Evolutionary conservation across 2,888 invertebrate species (phyloP).

Genomic region (Cryptus armator): DNA sequence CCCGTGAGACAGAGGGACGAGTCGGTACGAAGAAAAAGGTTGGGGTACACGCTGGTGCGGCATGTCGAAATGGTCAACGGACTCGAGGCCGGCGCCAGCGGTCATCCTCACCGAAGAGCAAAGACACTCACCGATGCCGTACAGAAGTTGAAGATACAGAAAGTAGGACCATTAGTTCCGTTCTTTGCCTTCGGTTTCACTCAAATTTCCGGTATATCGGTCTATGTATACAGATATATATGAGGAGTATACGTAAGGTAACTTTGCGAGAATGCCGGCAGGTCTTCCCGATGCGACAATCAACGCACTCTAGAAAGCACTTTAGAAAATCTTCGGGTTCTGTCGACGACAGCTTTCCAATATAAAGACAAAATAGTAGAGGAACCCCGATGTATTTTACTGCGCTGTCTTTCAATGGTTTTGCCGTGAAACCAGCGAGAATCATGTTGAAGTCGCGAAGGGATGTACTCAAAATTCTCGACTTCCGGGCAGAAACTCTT

Average conservation of each 20-base stretch:
- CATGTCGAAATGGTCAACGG: slow-evolving; percentile 51
- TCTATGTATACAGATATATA: background rate
- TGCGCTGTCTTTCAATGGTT: slow-evolving; percentile 1
- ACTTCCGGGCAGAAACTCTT: slow-evolving; percentile 34
- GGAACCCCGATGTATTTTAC: slow-evolving; percentile 32
- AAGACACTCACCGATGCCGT: slow-evolving; percentile 43
- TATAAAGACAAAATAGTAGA: slow-evolving; percentile 37
- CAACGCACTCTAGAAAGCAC: slow-evolving; percentile 60
- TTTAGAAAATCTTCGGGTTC: slow-evolving; percentile 56
- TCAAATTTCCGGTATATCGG: slow-evolving; percentile 55
- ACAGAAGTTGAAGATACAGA: slow-evolving; percentile 34
- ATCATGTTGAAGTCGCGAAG: slow-evolving; percentile 39
- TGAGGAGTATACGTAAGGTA: background rate
- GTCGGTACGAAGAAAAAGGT: slow-evolving; percentile 38
- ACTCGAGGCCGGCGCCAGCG: slow-evolving; percentile 52
- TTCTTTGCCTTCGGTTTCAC: slow-evolving; percentile 16
- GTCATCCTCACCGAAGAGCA: slow-evolving; percentile 26
- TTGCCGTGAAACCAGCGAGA: slow-evolving; percentile 23
- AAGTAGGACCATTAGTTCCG: slow-evolving; percentile 30
- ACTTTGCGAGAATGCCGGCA: slow-evolving; percentile 13
- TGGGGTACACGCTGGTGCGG: slow-evolving; percentile 14
- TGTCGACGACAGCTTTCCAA: slow-evolving; percentile 45
- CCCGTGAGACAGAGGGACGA: slow-evolving; percentile 2
- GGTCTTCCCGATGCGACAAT: slow-evolving; percentile 46
- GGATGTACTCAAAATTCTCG: slow-evolving; percentile 34